Percentiles rank a stretch among this genome's conserved stretches.
phyloP scores from a whole-genome alignment of 1,140 invertebrate genomes.

The Acromyrmex echinatior region DNA sequence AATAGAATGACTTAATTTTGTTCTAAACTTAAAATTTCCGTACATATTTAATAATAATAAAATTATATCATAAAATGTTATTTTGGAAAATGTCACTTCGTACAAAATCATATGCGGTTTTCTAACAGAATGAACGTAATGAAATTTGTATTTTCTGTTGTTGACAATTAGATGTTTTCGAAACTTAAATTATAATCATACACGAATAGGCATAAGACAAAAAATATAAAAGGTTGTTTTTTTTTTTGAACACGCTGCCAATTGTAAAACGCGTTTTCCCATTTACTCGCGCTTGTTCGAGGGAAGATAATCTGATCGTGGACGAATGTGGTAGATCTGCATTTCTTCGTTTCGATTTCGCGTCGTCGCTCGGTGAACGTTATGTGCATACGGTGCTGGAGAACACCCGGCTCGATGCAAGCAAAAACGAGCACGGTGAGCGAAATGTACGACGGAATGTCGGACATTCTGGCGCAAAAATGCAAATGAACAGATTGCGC shows the following conservation, averaged over 20 bases:
- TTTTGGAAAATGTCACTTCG: neutral
- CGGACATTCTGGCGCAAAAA: conserved; percentile 50
- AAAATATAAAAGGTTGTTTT: neutral
- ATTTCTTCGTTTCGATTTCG: conserved; percentile 56
- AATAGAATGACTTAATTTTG: neutral
- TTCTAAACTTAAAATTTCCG: neutral
- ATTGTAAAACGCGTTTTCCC: conserved; percentile 16
- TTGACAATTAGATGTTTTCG: neutral
- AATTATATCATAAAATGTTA: neutral
- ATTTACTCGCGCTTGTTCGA: neutral
- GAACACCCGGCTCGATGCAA: neutral
- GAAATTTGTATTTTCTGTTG: neutral
- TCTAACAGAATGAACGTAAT: neutral
- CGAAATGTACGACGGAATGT: conserved; percentile 55
- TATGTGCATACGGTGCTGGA: conserved; percentile 5
- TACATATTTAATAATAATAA: neutral
- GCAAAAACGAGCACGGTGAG: conserved; percentile 26
- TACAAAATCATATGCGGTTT: neutral
- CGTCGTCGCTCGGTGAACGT: conserved; percentile 6
- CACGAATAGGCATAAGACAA: neutral
- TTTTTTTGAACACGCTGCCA: too few species aligned
- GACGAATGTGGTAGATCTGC: neutral
- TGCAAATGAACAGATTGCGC: conserved; percentile 59
- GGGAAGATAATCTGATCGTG: conserved; percentile 28
- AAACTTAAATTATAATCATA: neutral